Conservation (phyloP, 2,888 invertebrate genomes). For the Holacanthella duospinosa region DNA sequence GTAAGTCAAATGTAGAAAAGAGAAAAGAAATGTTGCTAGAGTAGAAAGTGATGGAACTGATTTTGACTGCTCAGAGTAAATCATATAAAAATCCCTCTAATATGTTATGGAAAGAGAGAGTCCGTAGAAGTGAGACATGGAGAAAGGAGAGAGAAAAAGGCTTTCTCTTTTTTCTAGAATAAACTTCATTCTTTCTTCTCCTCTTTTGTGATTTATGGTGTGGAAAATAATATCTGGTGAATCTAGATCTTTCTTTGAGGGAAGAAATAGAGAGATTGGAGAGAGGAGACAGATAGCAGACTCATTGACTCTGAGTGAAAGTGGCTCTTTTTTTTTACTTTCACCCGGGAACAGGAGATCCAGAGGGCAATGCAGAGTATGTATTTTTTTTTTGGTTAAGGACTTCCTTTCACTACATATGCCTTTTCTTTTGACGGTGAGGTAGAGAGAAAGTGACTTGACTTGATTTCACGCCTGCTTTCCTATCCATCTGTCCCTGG, state of each 20-base stretch:
- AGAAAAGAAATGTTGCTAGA: no score
- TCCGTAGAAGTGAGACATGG: constrained; percentile 25
- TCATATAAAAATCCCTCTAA: neutral
- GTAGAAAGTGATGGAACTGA: neutral
- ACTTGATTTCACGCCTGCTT: neutral
- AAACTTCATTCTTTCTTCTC: constrained; percentile 34
- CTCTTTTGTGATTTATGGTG: constrained; percentile 32
- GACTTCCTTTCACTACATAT: neutral
- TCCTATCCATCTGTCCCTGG: neutral
- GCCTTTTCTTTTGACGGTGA: neutral
- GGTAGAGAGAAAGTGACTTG: neutral
- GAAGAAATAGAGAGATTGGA: neutral
- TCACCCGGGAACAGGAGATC: neutral
- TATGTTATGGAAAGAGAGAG: constrained; percentile 8
- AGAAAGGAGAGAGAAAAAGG: constrained; percentile 19
- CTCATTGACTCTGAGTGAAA: constrained; percentile 1
- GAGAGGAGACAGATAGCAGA: constrained; percentile 2
- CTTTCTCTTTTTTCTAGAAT: constrained; percentile 8
- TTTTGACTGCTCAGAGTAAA: neutral
- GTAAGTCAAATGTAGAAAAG: no score
- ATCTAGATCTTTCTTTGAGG: neutral
- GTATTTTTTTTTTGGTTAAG: neutral
- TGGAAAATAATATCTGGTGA: constrained; percentile 33
- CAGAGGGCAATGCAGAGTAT: neutral
- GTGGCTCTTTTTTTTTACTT: neutral